Percentiles rank a stretch among this genome's conserved stretches.
Conservation (phyloP, 2,797 vertebrate species). For the Heterohyrax brucei region DNA sequence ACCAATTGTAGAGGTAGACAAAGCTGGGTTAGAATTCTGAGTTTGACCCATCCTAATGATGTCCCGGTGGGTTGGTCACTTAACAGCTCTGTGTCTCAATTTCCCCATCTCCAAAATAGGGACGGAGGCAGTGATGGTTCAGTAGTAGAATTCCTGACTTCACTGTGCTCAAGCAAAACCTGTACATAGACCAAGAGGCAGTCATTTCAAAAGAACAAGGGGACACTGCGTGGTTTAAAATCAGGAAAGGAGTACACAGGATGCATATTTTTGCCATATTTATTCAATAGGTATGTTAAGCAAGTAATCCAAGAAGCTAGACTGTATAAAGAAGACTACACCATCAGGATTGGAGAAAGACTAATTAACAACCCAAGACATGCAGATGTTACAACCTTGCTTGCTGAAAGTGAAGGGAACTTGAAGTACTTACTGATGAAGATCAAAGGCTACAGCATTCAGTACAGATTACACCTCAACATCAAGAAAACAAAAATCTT, state of each 20-base stretch:
- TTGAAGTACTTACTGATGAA: background rate
- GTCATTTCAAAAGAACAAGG: background rate
- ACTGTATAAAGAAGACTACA: background rate
- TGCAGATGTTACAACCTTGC: background rate
- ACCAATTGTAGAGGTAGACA: background rate
- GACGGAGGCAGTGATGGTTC: background rate
- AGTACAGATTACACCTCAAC: background rate
- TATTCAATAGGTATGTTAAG: background rate
- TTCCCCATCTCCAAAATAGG: background rate
- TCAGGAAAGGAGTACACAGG: background rate
- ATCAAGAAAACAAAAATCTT: background rate
- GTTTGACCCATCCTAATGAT: background rate
- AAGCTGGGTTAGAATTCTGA: background rate
- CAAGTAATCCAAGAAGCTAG: background rate
- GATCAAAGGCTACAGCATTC: background rate
- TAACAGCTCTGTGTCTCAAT: background rate
- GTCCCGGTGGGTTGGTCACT: background rate
- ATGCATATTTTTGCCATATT: background rate
- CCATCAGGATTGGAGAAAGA: background rate
- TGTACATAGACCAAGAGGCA: background rate
- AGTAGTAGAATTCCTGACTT: background rate
- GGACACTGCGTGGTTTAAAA: background rate
- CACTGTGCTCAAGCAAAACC: background rate
- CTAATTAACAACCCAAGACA: background rate
- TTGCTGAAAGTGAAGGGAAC: background rate